Evolutionary conservation across 2,113 vertebrate genomes (phyloP).

Genomic region (Macquaria ambigua): DNA sequence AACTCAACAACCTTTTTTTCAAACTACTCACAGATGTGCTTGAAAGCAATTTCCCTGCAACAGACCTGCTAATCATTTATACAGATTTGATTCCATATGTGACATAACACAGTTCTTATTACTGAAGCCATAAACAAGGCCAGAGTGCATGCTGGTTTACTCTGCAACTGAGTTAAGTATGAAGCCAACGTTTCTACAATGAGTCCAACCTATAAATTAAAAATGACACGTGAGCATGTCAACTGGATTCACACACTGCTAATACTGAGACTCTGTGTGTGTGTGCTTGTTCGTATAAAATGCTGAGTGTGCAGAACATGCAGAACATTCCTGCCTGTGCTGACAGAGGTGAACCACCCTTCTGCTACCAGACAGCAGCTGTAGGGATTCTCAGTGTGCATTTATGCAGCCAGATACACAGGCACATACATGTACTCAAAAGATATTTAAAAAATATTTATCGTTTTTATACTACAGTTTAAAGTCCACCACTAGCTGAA

Average conservation of each 20-base stretch:
- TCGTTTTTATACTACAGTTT: neutral
- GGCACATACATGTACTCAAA: slow-evolving; percentile 22
- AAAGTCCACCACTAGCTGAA: neutral
- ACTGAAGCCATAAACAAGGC: slow-evolving; percentile 12
- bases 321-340: slow-evolving; percentile 60
- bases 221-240: slow-evolving; percentile 18
- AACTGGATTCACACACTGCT: slow-evolving; percentile 30
- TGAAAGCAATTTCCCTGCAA: slow-evolving; percentile 2
- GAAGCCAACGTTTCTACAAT: neutral
- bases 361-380: slow-evolving; percentile 58
- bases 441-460: neutral
- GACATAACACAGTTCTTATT: slow-evolving; percentile 30
- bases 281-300: slow-evolving; percentile 16
- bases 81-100: slow-evolving; percentile 41
- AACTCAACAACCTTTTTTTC: slow-evolving; percentile 27
- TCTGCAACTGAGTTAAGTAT: neutral
- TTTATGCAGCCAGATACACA: slow-evolving; percentile 13
- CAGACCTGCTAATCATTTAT: slow-evolving; percentile 45
- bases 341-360: slow-evolving; percentile 61
- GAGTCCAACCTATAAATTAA: neutral
- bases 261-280: neutral
- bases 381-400: slow-evolving; percentile 31
- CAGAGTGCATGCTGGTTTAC: neutral
- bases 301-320: slow-evolving; percentile 68
- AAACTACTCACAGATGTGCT: slow-evolving; percentile 59